Evolutionary conservation across 2,797 vertebrate species (phyloP), one percentile per base, ranked within the genome.

Genomic region (Distichodus sexfasciatus): DNA sequence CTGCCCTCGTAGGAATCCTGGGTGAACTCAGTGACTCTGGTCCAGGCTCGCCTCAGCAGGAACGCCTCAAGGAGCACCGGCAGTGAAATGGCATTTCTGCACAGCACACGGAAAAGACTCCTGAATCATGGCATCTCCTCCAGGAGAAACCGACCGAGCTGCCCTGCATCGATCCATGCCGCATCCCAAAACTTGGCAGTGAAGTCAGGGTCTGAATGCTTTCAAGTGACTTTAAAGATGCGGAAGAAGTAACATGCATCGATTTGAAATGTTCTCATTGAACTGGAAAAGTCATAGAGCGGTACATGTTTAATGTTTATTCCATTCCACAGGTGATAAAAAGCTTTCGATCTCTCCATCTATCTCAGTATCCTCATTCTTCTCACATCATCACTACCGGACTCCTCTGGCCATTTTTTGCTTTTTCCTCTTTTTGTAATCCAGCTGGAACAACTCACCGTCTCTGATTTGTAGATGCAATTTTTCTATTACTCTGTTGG

Each of bases 1-100:
- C 47, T 60, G 44, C 40, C 38, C 66, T 69, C 38, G 19, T 43
- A 43, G 46, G 23, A 15, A 53, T 69, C 67, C 40, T 54, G 6
- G 4, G 10, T 54, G 58, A 61, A 51, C 67, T 53, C 67, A 23
- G 14, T 44, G 48, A 70, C 58, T 61, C 54, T 23, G 19, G 2
- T 3, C 57, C n/a, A 12, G 57, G 14, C 41, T 46, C 57, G 44
- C n/a, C 26, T 48, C 43, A 40, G 55, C 33, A 47, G 38, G 11
- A 75, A 59, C 10, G 53, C 62, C 55, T 23, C 24, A 44, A 47
- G 31, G 53, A 43, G 23, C 51, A 50, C 36, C 24, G 38, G 19
- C 47, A 59, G 51, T 0, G n/a, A 46, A 51, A 38, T 24, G 29
- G 24, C 58, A 43, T 33, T 58, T 59, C 51, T 51, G 29, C 24